Evolutionary conservation across 2,797 vertebrate species (phyloP).

Genomic region (Rhinella marina): DNA sequence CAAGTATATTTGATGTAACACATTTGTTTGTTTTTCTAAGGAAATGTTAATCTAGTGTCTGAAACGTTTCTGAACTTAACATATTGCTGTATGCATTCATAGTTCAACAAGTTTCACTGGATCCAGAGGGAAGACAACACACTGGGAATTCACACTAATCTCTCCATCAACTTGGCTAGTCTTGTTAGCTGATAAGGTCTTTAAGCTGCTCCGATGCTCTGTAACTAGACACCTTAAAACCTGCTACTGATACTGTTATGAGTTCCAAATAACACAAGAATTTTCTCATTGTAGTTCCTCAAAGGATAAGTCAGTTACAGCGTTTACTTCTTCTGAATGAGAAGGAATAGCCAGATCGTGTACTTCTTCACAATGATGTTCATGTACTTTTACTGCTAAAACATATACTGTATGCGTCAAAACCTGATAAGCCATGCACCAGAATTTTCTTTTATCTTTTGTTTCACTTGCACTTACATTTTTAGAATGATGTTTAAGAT

Average conservation of each 20-base stretch:
- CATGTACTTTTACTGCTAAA: neutral
- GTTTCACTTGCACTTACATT: neutral
- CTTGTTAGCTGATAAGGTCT: conserved; percentile 58
- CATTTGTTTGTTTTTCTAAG: neutral
- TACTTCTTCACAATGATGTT: conserved; percentile 26
- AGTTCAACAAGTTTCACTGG: neutral
- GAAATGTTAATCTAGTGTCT: neutral
- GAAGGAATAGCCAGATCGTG: conserved; percentile 43
- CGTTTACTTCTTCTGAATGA: conserved; percentile 28
- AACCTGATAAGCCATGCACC: neutral
- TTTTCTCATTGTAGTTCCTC: conserved; percentile 54
- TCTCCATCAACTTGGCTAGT: conserved; percentile 21
- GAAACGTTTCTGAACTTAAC: neutral
- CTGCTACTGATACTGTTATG: conserved; percentile 47
- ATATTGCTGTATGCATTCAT: neutral
- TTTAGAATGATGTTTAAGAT: too few species aligned
- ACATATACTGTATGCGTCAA: neutral
- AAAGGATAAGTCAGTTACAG: conserved; percentile 35
- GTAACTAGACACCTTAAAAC: conserved; percentile 52
- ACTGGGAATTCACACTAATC: conserved; percentile 24
- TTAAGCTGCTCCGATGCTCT: conserved; percentile 33
- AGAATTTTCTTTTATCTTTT: neutral
- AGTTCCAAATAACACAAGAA: conserved; percentile 50
- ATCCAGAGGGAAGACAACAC: conserved; percentile 12
- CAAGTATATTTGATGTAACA: neutral